Evolutionary conservation across 2,888 invertebrate species (phyloP), one percentile per base, ranked within the genome.

Genomic region (Sphaeridia pumilis): DNA sequence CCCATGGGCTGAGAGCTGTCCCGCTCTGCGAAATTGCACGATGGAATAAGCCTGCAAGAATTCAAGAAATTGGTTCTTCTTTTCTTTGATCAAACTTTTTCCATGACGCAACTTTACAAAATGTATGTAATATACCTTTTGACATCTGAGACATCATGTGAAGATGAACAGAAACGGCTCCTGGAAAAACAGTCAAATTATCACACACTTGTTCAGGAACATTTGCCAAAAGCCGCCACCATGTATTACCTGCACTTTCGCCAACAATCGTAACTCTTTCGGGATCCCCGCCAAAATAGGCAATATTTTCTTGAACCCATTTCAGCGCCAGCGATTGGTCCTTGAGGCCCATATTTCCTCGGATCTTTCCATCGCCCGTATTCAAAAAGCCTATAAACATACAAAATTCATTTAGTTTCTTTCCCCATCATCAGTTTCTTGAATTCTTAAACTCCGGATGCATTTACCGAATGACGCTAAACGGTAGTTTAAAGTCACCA

Each of bases 1-100:
- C 58, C 61, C 61, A 63, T 21, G 58, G 60, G 35, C 53, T 50
- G 5, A 59, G 26, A 1, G 58, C 56, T 2, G 58, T 56, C 10
- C 61, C 61, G 25, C 54, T 53, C 24, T 56, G 44, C 1, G 55
- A 56, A 45, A 58, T 58, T 10, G 59, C 63, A 10, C 51, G 46
- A 7, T 54, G 53, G 38, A 63, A 63, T 14, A 63, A 42, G n/a
- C 59, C 62, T 57, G 48, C 12, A 12, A 26, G 34, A 14, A 57
- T n/a, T n/a, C n/a, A n/a, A n/a, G n/a, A n/a, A 12, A 22, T 44
- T 38, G 4, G 42, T 28, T n/a, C n/a, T n/a, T n/a, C n/a, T n/a
- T n/a, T n/a, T n/a, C n/a, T n/a, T n/a, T n/a, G n/a, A n/a, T n/a
- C n/a, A n/a, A n/a, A n/a, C n/a, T n/a, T n/a, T n/a, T n/a, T n/a